These are phyloP conservation scores for Cepaea nemoralis DNA, from an alignment of 1,140 invertebrate species.

Conservation along the genomic window DNA sequence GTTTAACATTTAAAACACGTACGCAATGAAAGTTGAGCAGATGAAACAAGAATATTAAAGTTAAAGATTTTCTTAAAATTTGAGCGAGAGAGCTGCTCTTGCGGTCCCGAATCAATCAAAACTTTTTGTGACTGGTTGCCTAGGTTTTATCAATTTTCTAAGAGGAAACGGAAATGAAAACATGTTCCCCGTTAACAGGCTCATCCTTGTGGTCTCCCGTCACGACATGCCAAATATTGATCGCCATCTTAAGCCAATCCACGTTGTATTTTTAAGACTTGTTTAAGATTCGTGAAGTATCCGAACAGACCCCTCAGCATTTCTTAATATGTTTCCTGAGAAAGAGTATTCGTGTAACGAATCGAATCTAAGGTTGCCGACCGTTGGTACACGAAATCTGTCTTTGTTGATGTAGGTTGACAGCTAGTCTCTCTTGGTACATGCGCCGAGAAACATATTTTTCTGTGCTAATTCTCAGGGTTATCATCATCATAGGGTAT, in stretches of 20 bases:
- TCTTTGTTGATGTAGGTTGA: no score
- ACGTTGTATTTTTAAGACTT: background rate
- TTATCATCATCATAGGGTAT: no score
- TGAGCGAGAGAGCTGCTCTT: background rate
- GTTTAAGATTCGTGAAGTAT: constrained; percentile 7
- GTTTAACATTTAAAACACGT: background rate
- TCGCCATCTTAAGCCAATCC: background rate
- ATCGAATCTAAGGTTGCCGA: background rate
- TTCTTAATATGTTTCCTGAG: background rate
- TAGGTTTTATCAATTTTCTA: constrained; percentile 14
- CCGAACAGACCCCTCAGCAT: background rate
- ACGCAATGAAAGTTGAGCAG: background rate
- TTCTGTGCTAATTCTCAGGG: no score
- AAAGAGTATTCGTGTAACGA: background rate
- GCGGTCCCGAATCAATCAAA: background rate
- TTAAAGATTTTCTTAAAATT: background rate
- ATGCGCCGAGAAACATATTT: no score
- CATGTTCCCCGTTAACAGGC: constrained; percentile 1
- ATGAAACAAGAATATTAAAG: background rate
- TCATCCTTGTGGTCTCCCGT: background rate
- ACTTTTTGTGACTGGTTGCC: background rate
- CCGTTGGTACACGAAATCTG: no score
- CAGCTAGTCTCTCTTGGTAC: no score
- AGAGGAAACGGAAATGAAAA: background rate
- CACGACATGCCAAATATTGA: constrained; percentile 3